Conservation (phyloP, 2,888 invertebrate species). For the Nesidiocoris tenuis region DNA sequence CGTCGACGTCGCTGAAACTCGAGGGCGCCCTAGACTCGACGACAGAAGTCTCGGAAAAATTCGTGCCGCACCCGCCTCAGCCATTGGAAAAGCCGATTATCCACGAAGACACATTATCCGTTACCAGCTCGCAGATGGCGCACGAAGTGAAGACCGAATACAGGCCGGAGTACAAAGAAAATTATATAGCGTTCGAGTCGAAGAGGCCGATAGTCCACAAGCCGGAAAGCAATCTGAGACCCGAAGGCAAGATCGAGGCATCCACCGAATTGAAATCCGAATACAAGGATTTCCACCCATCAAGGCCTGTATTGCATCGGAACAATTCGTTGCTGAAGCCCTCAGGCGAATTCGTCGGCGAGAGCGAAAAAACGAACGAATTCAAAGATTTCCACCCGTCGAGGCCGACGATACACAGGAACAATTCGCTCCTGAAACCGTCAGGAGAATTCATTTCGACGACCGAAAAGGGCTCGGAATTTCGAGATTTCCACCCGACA, state of each 20-base stretch:
- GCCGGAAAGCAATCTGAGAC: slow-evolving; percentile 44
- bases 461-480: slow-evolving; percentile 45
- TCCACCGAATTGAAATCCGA: slow-evolving; percentile 46
- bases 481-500: slow-evolving; percentile 45
- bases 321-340: slow-evolving; percentile 46
- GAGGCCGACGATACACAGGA: slow-evolving; percentile 46
- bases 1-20: slow-evolving; percentile 48
- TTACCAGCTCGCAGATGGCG: slow-evolving; percentile 18
- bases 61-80: slow-evolving; percentile 44
- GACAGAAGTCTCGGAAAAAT: slow-evolving; percentile 48
- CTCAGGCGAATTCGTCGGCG: slow-evolving; percentile 40
- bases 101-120: slow-evolving; percentile 10
- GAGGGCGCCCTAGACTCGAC: slow-evolving; percentile 47
- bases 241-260: slow-evolving; percentile 46
- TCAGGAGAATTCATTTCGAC: slow-evolving; percentile 46
- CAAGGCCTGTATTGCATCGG: slow-evolving; percentile 46
- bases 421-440: slow-evolving; percentile 47
- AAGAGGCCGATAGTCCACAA: slow-evolving; percentile 38
- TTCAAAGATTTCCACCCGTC: slow-evolving; percentile 48
- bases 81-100: slow-evolving; percentile 34
- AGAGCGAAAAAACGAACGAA: slow-evolving; percentile 45
- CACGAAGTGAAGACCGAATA: slow-evolving; percentile 35
- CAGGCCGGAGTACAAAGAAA: slow-evolving; percentile 45
- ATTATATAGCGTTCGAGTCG: slow-evolving; percentile 47
- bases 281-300: slow-evolving; percentile 48